These are phyloP conservation scores for Pelagia noctiluca DNA, from an alignment of 30 jellyfish, hydroid and myxozoan species.

Conservation along the genomic window DNA sequence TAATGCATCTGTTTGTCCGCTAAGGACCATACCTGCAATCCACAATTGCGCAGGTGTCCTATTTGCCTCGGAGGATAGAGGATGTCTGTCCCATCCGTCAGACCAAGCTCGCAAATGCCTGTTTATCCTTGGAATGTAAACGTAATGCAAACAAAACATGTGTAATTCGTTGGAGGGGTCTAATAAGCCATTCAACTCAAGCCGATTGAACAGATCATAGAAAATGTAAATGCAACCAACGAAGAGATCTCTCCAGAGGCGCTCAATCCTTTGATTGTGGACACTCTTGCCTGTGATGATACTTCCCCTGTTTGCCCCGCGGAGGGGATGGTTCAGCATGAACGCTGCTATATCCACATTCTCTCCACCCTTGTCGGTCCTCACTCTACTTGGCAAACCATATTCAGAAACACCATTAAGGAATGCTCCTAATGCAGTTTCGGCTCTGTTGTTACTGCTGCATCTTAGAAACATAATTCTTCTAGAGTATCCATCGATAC, in stretches of 20 bases:
- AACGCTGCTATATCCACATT: slow-evolving; percentile 1
- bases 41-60: too few relatives aligned
- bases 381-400: slow-evolving; percentile 8
- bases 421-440: not conserved
- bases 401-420: not conserved
- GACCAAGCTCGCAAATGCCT: slow-evolving; percentile 1
- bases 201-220: not conserved
- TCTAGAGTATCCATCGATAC: slow-evolving; percentile 18
- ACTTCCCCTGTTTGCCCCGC: slow-evolving; percentile 22
- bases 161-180: not conserved
- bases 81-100: not conserved
- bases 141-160: not conserved
- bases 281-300: slow-evolving; percentile 2
- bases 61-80: not conserved
- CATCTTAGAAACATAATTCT: not conserved
- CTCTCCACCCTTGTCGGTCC: not conserved
- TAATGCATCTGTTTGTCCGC: too few relatives aligned
- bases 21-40: too few relatives aligned
- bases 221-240: not conserved
- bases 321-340: slow-evolving; percentile 10
- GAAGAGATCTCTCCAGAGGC: slow-evolving; percentile 17
- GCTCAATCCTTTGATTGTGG: slow-evolving; percentile 16
- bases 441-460: not conserved
- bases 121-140: not conserved
- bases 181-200: not conserved